Conservation (phyloP, 2,113 vertebrate species). For the Tonatia bakeri region DNA sequence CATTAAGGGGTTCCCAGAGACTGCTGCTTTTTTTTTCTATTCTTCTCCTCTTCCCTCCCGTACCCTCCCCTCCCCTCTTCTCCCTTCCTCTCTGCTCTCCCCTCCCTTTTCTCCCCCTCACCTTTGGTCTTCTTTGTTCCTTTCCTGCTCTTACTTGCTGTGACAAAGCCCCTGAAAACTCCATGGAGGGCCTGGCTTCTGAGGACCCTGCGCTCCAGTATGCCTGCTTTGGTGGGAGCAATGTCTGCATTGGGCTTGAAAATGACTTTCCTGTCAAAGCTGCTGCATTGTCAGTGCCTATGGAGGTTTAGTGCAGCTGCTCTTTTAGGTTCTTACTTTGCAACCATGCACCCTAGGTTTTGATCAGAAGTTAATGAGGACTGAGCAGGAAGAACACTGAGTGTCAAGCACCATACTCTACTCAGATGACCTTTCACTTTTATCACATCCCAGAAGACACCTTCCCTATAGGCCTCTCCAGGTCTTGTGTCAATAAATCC, state of each 20-base stretch:
- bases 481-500: not conserved
- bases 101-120: not conserved
- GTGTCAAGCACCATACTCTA: too few relatives aligned
- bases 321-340: not conserved
- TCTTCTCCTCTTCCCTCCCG: not conserved
- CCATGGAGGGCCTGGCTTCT: not conserved
- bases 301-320: not conserved
- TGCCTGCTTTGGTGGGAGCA: rapidly evolving
- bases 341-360: not conserved
- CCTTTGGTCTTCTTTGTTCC: not conserved
- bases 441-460: not conserved
- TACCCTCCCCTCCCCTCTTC: rapidly evolving
- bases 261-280: not conserved
- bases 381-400: not conserved
- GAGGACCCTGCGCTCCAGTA: rapidly evolving
- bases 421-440: not conserved
- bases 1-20: not conserved
- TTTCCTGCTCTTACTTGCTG: not conserved
- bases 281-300: rapidly evolving
- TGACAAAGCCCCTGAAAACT: not conserved
- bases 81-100: not conserved
- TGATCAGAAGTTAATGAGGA: not conserved
- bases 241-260: too few relatives aligned
- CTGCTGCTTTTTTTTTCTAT: not conserved
- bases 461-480: not conserved